Percentiles rank a stretch among this genome's conserved stretches.
Conservation (phyloP, 1,140 invertebrate species). For the Sesamia nonagrioides region DNA sequence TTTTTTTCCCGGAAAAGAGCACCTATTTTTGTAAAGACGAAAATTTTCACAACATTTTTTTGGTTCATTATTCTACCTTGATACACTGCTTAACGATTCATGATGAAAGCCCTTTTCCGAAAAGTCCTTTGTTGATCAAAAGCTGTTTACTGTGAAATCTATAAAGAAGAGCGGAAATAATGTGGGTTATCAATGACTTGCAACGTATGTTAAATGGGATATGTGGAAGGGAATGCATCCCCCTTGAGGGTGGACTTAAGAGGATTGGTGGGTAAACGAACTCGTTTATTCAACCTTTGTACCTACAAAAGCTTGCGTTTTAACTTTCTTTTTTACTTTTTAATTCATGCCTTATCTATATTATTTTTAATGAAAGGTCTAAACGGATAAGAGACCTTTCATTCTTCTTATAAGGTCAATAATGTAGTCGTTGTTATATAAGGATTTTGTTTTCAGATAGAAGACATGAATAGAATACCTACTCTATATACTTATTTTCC, state of each 20-base stretch:
- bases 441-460: too few species aligned
- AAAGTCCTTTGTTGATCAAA: slow-evolving; percentile 1
- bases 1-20: not conserved
- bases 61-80: not conserved
- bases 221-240: slow-evolving; percentile 5
- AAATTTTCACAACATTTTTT: not conserved
- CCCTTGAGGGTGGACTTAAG: not conserved
- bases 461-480: too few species aligned
- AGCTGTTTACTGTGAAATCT: not conserved
- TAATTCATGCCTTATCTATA: not conserved
- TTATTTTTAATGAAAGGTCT: not conserved
- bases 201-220: not conserved
- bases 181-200: slow-evolving; percentile 4
- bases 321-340: not conserved
- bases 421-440: too few species aligned
- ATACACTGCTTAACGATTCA: not conserved
- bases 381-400: not conserved
- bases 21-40: not conserved
- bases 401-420: too few species aligned
- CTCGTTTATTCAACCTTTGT: slow-evolving; percentile 16
- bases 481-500: too few species aligned
- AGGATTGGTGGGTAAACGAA: not conserved
- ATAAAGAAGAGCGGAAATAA: not conserved
- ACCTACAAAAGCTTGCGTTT: not conserved
- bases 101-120: not conserved